Evolutionary conservation across 2,888 invertebrate species (phyloP), one percentile per base, ranked within the genome.

Genomic region (Endotricha flammealis): DNA sequence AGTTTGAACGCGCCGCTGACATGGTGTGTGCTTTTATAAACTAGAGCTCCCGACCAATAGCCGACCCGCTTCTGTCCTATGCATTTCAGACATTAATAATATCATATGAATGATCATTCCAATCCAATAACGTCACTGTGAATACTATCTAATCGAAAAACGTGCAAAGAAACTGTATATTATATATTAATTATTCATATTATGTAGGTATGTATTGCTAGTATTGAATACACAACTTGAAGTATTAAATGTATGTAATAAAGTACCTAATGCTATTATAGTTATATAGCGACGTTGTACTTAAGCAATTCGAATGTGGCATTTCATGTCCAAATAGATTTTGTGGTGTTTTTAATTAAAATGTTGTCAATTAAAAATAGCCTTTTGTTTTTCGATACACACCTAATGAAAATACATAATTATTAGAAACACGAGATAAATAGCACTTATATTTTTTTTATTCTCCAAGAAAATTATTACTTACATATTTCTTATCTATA

Each of bases 341-440:
- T 85, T 85, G 83, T 85, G 86, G 86, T 86, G 83, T 86, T 85
- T 85, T 76, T 85, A 85, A 85, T 82, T 82, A 86, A 85, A 85
- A 86, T 81, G 83, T 86, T 86, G 86, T 86, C 86, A 86, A 86
- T 86, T 86, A 85, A 44, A 47, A 46, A 39, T n/a, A n/a, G n/a
- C n/a, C 36, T 44, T 50, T 63, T 63, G 56, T 60, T 64, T 72
- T 63, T 60, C 39, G 58, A 48, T 43, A 46, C 42, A 46, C 16
- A 37, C 44, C 42, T 44, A n/a, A n/a, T n/a, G n/a, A n/a, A n/a
- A n/a, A n/a, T n/a, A n/a, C n/a, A n/a, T n/a, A n/a, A n/a, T n/a
- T n/a, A n/a, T n/a, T n/a, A n/a, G n/a, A n/a, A n/a, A n/a, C n/a
- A n/a, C n/a, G n/a, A n/a, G n/a, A n/a, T n/a, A n/a, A n/a, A n/a